Evolutionary conservation across 2,797 vertebrate genomes (phyloP).

Genomic region (Hybognathus amarus): DNA sequence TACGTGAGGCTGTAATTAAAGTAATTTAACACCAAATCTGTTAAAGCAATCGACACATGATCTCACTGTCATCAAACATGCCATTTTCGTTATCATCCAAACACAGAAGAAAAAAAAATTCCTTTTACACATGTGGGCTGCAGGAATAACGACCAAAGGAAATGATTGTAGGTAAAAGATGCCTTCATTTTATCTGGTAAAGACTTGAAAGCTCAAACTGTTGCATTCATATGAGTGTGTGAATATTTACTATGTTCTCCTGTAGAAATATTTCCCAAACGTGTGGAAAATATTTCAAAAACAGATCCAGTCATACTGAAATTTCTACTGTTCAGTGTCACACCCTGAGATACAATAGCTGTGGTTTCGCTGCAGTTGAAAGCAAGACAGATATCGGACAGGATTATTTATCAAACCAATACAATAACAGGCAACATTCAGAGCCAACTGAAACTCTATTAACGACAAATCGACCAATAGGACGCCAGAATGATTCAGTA

Average conservation of each 20-base stretch:
- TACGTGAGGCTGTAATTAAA: constrained; percentile 38
- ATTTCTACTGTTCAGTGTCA: background rate
- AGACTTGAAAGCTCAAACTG: no score
- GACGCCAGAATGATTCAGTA: constrained; percentile 10
- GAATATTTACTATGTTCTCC: background rate
- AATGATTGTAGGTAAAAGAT: background rate
- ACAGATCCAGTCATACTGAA: background rate
- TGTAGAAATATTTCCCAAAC: background rate
- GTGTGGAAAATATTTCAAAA: background rate
- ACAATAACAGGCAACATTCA: constrained; percentile 1
- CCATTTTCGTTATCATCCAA: constrained; percentile 1
- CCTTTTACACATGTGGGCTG: background rate
- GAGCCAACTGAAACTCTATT: constrained; percentile 7
- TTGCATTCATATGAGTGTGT: background rate
- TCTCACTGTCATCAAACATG: constrained; percentile 37
- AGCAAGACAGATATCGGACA: background rate
- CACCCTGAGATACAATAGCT: background rate
- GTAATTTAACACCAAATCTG: constrained; percentile 37
- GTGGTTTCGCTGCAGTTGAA: background rate
- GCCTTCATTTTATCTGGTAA: background rate
- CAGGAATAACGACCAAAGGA: background rate
- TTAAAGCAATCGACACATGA: constrained; percentile 23
- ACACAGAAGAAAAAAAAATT: background rate
- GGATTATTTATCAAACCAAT: constrained; percentile 26
- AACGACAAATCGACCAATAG: constrained; percentile 14